A percentile compares a stretch with the other conserved stretches of the same genome.
phyloP scores from a whole-genome alignment of 2,888 invertebrate genomes.

The Sphaerophoria taeniata region DNA sequence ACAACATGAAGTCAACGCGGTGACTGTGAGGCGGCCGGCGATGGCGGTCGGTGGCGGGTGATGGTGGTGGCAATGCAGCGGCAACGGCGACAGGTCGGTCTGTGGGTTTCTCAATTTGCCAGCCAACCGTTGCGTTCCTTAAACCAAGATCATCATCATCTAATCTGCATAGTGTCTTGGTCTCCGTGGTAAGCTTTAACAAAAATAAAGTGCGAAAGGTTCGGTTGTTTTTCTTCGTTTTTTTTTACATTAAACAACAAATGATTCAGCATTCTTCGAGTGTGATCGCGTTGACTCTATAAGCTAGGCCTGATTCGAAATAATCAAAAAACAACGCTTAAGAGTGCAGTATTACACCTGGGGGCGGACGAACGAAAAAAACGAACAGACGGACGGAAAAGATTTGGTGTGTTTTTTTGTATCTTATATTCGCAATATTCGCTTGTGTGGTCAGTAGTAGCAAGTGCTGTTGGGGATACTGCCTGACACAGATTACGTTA shows the following conservation, averaged over 20 bases:
- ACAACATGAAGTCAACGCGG: slow-evolving; percentile 8
- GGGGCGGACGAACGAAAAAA: slow-evolving; percentile 4
- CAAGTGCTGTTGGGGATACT: slow-evolving; percentile 39
- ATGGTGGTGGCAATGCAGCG: too few relatives aligned
- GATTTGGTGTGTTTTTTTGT: slow-evolving; percentile 18
- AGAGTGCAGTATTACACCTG: slow-evolving; percentile 44
- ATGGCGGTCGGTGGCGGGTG: too few relatives aligned
- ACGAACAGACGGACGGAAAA: background rate
- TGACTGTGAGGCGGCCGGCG: too few relatives aligned
- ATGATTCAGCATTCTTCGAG: slow-evolving; percentile 30
- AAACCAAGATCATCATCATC: slow-evolving; percentile 38
- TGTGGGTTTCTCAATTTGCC: slow-evolving; percentile 32
- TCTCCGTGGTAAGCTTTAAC: slow-evolving; percentile 29
- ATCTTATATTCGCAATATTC: slow-evolving; percentile 18
- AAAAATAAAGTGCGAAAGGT: slow-evolving; percentile 20
- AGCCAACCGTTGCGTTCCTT: slow-evolving; percentile 26
- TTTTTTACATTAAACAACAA: slow-evolving; percentile 21
- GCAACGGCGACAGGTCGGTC: background rate
- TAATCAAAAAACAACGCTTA: background rate
- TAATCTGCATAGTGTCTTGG: slow-evolving; percentile 40
- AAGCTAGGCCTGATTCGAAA: slow-evolving; percentile 24
- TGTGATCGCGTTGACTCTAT: slow-evolving; percentile 4
- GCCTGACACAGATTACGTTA: slow-evolving; percentile 35
- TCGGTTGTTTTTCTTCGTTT: background rate
- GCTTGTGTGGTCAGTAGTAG: slow-evolving; percentile 40